These are phyloP conservation scores for Polydrusus tereticollis DNA, from an alignment of 2,888 invertebrate genomes.

Conservation along the genomic window DNA sequence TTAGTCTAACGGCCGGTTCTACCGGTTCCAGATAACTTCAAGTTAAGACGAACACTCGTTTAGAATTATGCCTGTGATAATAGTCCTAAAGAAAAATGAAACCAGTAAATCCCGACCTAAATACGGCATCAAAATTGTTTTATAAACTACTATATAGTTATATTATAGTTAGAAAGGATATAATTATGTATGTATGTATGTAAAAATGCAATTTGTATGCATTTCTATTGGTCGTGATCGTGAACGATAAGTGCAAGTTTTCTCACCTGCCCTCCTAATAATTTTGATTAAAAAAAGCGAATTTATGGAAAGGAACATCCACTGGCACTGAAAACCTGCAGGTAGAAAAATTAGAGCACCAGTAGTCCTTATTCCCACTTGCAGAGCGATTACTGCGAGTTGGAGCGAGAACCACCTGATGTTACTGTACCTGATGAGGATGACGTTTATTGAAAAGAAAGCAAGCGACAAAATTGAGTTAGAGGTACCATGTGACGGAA, in stretches of 20 bases:
- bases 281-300: too few relatives aligned
- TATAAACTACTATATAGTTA: neutral
- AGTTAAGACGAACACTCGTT: neutral
- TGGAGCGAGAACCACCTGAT: too few relatives aligned
- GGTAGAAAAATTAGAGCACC: too few relatives aligned
- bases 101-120: neutral
- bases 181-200: too few relatives aligned
- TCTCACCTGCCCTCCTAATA: neutral
- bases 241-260: neutral
- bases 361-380: too few relatives aligned
- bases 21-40: neutral
- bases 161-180: neutral
- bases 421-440: too few relatives aligned
- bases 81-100: neutral
- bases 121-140: constrained; percentile 6
- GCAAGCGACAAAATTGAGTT: too few relatives aligned
- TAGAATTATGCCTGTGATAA: neutral
- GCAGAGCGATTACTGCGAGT: too few relatives aligned
- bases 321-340: too few relatives aligned
- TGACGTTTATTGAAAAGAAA: too few relatives aligned
- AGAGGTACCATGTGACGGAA: too few relatives aligned
- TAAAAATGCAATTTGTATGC: neutral
- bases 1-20: neutral
- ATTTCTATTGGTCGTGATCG: neutral
- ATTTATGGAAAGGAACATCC: too few relatives aligned